Conservation (phyloP, 2,888 invertebrate species). For the Lathronympha strigana region DNA sequence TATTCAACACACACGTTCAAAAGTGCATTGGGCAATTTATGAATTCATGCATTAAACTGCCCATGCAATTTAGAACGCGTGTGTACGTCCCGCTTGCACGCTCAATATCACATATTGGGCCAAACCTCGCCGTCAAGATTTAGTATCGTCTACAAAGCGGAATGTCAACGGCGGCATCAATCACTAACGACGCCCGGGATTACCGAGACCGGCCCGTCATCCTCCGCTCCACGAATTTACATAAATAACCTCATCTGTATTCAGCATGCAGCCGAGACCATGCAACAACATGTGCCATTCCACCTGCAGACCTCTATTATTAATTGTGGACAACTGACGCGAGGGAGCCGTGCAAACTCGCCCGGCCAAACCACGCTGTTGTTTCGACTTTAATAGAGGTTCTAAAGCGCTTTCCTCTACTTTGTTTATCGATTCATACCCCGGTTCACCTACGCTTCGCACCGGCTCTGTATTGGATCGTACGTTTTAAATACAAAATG, state of each 20-base stretch:
- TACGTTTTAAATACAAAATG: constrained; percentile 43
- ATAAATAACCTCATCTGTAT: constrained; percentile 82
- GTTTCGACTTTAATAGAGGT: constrained; percentile 70
- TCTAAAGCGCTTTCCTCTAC: constrained; percentile 52
- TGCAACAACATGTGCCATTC: constrained; percentile 81
- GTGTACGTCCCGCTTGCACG: not conserved
- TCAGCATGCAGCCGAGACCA: constrained; percentile 75
- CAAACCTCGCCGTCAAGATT: constrained; percentile 25
- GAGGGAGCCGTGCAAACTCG: constrained; percentile 59
- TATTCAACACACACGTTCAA: too few species aligned
- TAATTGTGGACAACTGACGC: constrained; percentile 78
- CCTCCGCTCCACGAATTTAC: constrained; percentile 70
- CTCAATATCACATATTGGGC: constrained; percentile 8
- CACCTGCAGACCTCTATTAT: constrained; percentile 79
- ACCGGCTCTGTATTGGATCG: constrained; percentile 36
- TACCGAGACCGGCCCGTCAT: constrained; percentile 71
- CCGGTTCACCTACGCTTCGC: constrained; percentile 41
- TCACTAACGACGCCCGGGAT: constrained; percentile 75
- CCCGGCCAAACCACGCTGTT: constrained; percentile 55
- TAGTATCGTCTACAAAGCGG: constrained; percentile 48
- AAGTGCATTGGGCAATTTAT: too few species aligned
- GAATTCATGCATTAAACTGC: not conserved
- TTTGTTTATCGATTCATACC: constrained; percentile 61
- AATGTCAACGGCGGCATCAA: constrained; percentile 75
- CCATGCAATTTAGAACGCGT: not conserved